Evolutionary conservation across 1,140 invertebrate species (phyloP), one percentile per base, ranked within the genome.

Genomic region (Apis dorsata): DNA sequence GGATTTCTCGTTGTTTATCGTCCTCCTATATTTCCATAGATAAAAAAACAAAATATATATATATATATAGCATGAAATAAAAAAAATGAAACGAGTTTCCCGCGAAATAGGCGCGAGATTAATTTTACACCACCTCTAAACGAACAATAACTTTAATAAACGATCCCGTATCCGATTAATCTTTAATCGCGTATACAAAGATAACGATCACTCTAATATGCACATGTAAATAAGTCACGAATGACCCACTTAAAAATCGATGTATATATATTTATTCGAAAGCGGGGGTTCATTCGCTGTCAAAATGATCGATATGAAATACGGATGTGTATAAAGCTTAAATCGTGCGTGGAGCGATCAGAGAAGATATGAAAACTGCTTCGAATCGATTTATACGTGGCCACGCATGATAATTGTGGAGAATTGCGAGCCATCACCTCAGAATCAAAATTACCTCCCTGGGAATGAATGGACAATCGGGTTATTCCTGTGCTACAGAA

Each of bases 341-440:
- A 86, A 81, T 84, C 74, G 77, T 68, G 77, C 51, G 66, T 71
- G 83, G 81, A 68, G 73, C 65, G 72, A 72, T 71, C 62, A 49
- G 62, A 60, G 53, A 74, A 81, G 77, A 65, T 81, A 82, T 70
- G 68, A 65, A 84, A 78, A 62, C 59, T 78, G 53, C 59, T 65
- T 28, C 62, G 71, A 12, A 12, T 51, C 83, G 78, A 84, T 84
- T 88, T 65, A 7, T 44, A 74, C 85, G 78, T 86, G 86, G 86
- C 85, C 80, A 84, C 78, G 85, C 82, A 86, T 86, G 84, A 86
- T 81, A 86, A 87, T 87, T 78, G 15, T 11, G 17, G 21, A 51
- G n/a, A 17, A 49, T 49, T 17, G 70, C 53, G 21, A 15, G 49
- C 44, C 4, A 1, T 70, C n/a, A 28, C 55, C 44, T 63, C 24